Evolutionary conservation across 2,888 invertebrate genomes (phyloP).

Genomic region (Suillia variegata): DNA sequence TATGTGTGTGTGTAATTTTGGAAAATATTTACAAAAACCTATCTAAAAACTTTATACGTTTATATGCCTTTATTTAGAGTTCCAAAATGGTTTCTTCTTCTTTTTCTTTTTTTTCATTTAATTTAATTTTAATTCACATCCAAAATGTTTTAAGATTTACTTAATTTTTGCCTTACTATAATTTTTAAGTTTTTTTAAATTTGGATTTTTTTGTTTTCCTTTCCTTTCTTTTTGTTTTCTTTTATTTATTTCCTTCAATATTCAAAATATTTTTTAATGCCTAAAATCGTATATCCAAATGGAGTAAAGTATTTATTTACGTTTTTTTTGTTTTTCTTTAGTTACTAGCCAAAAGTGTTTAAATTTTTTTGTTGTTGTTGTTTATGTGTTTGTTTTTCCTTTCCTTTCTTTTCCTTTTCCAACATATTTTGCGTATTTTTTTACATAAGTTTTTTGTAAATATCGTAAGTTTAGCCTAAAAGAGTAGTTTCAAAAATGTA

Average conservation of each 20-base stretch:
- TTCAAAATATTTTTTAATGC: constrained; percentile 16
- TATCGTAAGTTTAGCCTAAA: constrained; percentile 38
- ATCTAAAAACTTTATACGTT: constrained; percentile 42
- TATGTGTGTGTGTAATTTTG: constrained; percentile 39
- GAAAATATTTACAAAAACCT: constrained; percentile 61
- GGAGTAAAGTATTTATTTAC: constrained; percentile 14
- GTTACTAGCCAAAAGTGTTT: constrained; percentile 29
- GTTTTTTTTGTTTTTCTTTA: constrained; percentile 26
- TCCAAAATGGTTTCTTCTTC: background rate
- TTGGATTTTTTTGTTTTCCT: background rate
- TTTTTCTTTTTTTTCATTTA: background rate
- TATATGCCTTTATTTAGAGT: constrained; percentile 13
- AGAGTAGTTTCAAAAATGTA: constrained; percentile 19
- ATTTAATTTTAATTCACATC: background rate
- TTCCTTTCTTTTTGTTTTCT: too few relatives aligned
- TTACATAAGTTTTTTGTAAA: constrained; percentile 45
- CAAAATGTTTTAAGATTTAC: constrained; percentile 15
- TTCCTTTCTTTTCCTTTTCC: constrained; percentile 19
- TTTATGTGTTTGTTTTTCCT: constrained; percentile 19
- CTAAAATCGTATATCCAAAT: constrained; percentile 24
- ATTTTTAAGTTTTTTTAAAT: constrained; percentile 8
- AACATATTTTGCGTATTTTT: constrained; percentile 22
- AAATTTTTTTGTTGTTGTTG: constrained; percentile 11
- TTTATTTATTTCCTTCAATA: constrained; percentile 14
- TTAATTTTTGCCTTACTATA: constrained; percentile 2